Base-by-base conservation (phyloP, 2,113 vertebrate genomes). In the Marmota flaviventris region DNA sequence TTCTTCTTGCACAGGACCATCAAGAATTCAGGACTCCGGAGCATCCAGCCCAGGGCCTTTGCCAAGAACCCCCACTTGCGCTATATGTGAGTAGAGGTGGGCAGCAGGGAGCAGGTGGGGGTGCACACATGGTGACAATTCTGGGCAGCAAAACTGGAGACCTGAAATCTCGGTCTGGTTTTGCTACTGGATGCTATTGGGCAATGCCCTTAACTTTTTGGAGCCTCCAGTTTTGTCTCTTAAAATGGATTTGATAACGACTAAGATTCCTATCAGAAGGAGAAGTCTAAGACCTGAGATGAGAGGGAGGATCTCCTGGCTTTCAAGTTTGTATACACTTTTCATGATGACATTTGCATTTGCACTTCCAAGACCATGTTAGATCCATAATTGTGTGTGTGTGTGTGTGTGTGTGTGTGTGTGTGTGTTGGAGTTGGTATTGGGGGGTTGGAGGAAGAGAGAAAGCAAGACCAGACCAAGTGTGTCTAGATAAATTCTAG, bases 31-130 rank as follows among this genome's bases (percentile, higher is more conserved):
- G 99, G 99, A 98, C 99, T 99, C 96, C 99, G 98, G 98, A 99
- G 98, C 95, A 99, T 99, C 98, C 99, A 99, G 98, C 98, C 99
- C 1, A 99, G 99, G 76, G 99, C 99, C 18, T 99, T 99, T 48
- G 99, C 99, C 97, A 99, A 99, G 99, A 99, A 99, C 96, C 99
- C 99, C 56, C 99, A 99, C 95, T 98, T 99, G 96, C 99, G 99
- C 97, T 99, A 99, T 98, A 99, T 99, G 99, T 99, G 98, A 99
- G 99, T 98, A 95, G 85, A 8, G 0, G 8, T 0, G 0, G 45
- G 29, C 69, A 1, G 2, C 29, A 0, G 27, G 76, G 32, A 25
- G 37, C 8, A 0, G 25, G 12, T 18, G 53, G 17, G 25, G 18
- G 13, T 1, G 17, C 14, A 4, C 25, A 8, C 1, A 8, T 27